Percentiles rank a stretch among this genome's conserved stretches.
These are phyloP conservation scores for Dryococelus australis DNA, from an alignment of 2,888 invertebrate genomes.

Conservation along the genomic window DNA sequence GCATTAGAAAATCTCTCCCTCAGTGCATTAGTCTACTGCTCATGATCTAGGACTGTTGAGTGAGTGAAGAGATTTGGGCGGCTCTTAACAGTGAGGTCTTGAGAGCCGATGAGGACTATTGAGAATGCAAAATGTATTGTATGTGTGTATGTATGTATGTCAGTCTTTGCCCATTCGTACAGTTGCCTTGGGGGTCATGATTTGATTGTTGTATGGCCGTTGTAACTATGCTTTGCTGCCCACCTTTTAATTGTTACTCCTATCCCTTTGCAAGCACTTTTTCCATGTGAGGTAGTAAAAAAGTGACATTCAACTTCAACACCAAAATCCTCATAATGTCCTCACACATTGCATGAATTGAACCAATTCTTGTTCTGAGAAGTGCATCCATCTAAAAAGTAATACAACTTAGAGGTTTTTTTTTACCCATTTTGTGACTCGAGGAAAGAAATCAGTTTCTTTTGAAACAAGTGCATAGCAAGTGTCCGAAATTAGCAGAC, in stretches of 20 bases:
- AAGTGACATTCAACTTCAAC: neutral
- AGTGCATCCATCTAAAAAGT: neutral
- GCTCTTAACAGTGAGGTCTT: too few relatives aligned
- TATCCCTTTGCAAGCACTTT: slow-evolving; percentile 4
- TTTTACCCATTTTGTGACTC: slow-evolving; percentile 20
- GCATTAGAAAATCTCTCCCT: slow-evolving; percentile 20
- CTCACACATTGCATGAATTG: neutral
- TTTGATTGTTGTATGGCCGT: neutral
- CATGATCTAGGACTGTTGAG: slow-evolving; percentile 5
- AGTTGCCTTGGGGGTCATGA: neutral
- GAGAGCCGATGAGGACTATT: too few relatives aligned
- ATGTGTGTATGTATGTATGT: neutral
- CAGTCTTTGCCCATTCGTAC: neutral
- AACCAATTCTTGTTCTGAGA: neutral
- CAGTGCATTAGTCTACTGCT: slow-evolving; percentile 18
- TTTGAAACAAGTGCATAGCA: neutral
- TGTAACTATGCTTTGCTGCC: slow-evolving; percentile 13
- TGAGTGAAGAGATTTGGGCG: too few relatives aligned
- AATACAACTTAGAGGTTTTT: neutral
- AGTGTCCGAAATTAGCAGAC: neutral
- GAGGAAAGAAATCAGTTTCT: neutral
- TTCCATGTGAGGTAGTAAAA: neutral
- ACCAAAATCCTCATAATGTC: slow-evolving; percentile 6
- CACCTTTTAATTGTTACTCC: neutral
- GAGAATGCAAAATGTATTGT: too few relatives aligned